Percentiles rank a stretch among this genome's conserved stretches.
Conservation (phyloP, 2,797 vertebrate genomes). For the Dromococcyx pavoninus region DNA sequence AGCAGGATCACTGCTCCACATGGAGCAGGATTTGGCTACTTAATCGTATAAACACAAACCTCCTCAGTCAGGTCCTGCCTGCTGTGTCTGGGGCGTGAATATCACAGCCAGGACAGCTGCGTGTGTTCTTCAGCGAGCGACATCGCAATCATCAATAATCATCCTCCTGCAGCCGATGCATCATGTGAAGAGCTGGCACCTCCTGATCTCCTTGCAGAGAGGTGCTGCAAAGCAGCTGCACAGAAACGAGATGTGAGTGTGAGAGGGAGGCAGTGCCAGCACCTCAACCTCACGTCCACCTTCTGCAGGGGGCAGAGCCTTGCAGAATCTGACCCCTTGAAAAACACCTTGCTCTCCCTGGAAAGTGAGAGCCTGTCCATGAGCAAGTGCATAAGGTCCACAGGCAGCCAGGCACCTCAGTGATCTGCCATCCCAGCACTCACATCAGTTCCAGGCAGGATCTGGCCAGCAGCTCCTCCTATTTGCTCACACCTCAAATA, state of each 20-base stretch:
- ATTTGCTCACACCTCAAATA: not conserved
- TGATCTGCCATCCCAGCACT: not conserved
- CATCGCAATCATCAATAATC: not conserved
- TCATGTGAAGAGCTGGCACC: not conserved
- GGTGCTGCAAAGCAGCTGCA: not conserved
- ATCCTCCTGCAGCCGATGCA: not conserved
- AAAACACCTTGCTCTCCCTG: too few species aligned
- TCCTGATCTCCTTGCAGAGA: not conserved
- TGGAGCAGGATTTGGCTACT: not conserved
- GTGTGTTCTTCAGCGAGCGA: not conserved
- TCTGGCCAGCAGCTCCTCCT: not conserved
- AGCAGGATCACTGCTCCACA: not conserved
- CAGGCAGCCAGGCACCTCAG: not conserved
- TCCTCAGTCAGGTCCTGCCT: not conserved
- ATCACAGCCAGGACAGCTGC: not conserved
- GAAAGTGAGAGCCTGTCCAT: not conserved
- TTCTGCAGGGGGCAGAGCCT: not conserved
- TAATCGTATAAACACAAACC: not conserved
- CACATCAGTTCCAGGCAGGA: not conserved
- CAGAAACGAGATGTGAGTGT: not conserved
- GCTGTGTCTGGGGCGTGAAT: not conserved
- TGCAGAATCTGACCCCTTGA: not conserved
- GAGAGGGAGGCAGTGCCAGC: not conserved
- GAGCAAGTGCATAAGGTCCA: not conserved
- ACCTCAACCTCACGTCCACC: not conserved